A percentile compares a stretch with the other conserved stretches of the same genome.
phyloP scores from a whole-genome alignment of 2,797 vertebrate genomes.

The Coregonus ussuriensis region DNA sequence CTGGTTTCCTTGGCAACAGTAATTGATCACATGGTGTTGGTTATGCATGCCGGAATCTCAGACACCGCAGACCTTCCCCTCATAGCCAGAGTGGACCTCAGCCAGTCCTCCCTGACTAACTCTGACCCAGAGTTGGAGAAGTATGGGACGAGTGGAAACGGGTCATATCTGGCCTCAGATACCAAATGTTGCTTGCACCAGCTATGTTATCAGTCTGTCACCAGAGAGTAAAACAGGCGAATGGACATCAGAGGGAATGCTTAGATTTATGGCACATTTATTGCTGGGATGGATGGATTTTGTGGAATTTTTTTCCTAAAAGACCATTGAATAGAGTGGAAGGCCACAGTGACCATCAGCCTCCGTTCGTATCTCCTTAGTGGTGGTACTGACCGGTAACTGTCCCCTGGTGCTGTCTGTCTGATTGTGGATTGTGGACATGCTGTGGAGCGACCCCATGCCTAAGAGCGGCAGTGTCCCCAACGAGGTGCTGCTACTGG shows the following conservation, averaged over 20 bases:
- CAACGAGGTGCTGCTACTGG: conserved; percentile 89
- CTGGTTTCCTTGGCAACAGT: conserved; percentile 91
- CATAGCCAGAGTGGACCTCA: conserved; percentile 79
- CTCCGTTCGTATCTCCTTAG: not conserved
- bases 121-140: conserved; percentile 44
- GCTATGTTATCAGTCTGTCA: no score
- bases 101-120: conserved; percentile 45
- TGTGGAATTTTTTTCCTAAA: not conserved
- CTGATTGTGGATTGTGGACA: conserved; percentile 72
- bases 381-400: not conserved
- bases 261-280: not conserved
- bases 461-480: conserved; percentile 84
- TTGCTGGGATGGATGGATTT: not conserved
- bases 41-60: conserved; percentile 91
- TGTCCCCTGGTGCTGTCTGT: not conserved
- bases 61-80: conserved; percentile 83
- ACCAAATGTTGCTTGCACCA: no score
- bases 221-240: no score
- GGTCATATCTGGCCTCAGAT: conserved; percentile 48
- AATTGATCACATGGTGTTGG: conserved; percentile 87
- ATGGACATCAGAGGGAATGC: no score
- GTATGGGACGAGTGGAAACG: conserved; percentile 71
- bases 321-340: not conserved
- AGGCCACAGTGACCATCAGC: not conserved
- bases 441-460: conserved; percentile 93